These are phyloP conservation scores for Stenichneumon culpator DNA, from an alignment of 2,888 invertebrate genomes.

Conservation along the genomic window DNA sequence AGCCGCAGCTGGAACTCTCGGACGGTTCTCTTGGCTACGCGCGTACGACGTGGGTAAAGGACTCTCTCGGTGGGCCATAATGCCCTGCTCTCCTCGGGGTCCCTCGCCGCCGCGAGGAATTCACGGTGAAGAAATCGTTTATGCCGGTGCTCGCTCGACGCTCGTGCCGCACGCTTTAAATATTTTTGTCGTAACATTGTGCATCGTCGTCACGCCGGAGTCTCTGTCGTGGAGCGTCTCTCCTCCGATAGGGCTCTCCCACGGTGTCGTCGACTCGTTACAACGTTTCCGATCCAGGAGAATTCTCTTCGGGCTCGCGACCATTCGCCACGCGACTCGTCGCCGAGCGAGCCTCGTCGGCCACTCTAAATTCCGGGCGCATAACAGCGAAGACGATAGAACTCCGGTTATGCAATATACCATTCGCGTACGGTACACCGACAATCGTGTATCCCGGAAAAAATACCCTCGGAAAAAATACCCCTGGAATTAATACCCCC, in stretches of 20 bases:
- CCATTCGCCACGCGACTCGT: constrained; percentile 26
- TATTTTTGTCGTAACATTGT: constrained; percentile 40
- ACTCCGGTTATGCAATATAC: constrained; percentile 40
- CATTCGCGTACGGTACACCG: neutral
- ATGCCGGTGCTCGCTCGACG: constrained; percentile 1
- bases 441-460: neutral
- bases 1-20: constrained; percentile 43
- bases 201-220: constrained; percentile 5
- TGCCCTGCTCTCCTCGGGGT: neutral
- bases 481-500: too few species aligned
- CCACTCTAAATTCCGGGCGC: constrained; percentile 38
- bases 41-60: neutral
- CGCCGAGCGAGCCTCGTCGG: neutral
- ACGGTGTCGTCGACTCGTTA: constrained; percentile 19
- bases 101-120: neutral
- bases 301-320: constrained; percentile 8
- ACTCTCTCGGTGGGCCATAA: neutral
- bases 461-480: too few species aligned
- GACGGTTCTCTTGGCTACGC: neutral
- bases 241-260: constrained; percentile 18
- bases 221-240: neutral
- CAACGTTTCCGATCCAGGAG: constrained; percentile 1
- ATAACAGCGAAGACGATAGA: constrained; percentile 25
- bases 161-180: constrained; percentile 53
- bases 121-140: constrained; percentile 17